Evolutionary conservation across 2,888 invertebrate species (phyloP), one percentile per base, ranked within the genome.

Genomic region (Carcina quercana): DNA sequence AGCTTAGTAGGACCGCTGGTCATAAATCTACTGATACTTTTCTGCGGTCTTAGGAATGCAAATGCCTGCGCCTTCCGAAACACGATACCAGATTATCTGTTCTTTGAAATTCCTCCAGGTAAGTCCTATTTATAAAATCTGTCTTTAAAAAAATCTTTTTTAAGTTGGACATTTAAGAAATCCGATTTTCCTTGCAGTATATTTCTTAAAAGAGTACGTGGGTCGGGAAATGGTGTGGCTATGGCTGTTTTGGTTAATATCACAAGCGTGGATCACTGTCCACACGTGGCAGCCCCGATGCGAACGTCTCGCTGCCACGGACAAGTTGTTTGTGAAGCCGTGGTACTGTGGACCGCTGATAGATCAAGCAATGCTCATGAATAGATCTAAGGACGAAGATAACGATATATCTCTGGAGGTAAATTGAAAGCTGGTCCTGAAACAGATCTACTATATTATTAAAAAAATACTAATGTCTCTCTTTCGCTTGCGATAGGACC

Each of bases 271-370:
- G 94, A 89, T 95, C 19, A 91, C 94, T 1, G 67, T 90, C 31
- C 96, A 97, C 63, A 87, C 95, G 31, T 97, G 96, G 96, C 86
- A 85, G 32, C 94, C 95, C 1, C 87, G 88, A 35, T 92, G 92
- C 50, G 94, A 95, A 60, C 88, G 93, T 47, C 87, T 97, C 44
- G 94, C 95, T 0, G 87, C 90, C 21, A 92, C 95, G 0, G 95
- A 96, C 59, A 91, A 90, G 60, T 75, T 97, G 25, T 97, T 95
- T 62, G 87, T 92, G 3, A 88, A 89, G 39, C 93, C 95, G 2
- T 92, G 94, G 89, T 97, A 95, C 71, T 89, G 90, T 54, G 90
- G 93, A 0, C 86, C 92, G 2, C 72, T 97, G 11, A 87, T 96
- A 32, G 96, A 96, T 58, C 95, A 95, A 61, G 93, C 93, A 1